Conservation (phyloP, 2,797 vertebrate genomes). For the Syngnathus acus region DNA sequence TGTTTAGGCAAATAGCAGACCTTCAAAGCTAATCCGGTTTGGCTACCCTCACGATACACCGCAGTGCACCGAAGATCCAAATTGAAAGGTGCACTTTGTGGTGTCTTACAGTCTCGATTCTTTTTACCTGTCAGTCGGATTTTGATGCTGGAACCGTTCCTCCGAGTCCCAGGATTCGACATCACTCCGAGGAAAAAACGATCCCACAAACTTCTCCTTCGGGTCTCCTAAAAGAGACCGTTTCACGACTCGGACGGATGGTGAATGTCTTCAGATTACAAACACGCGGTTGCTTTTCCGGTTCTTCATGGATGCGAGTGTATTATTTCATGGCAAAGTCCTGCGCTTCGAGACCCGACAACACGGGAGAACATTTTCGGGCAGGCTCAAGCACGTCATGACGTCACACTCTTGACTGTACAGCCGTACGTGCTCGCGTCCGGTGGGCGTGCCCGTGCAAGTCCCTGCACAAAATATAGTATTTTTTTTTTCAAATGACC, state of each 20-base stretch:
- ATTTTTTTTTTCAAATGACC: not conserved
- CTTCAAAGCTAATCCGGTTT: slow-evolving; percentile 6
- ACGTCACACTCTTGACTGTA: slow-evolving; percentile 65
- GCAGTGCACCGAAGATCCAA: not conserved
- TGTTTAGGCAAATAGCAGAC: slow-evolving; percentile 55
- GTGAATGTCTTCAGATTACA: slow-evolving; percentile 33
- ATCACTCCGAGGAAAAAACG: slow-evolving; percentile 77
- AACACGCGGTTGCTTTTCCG: slow-evolving; percentile 37
- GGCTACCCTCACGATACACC: not conserved
- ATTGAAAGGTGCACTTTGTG: slow-evolving; percentile 23
- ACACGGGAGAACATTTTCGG: slow-evolving; percentile 78
- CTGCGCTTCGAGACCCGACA: slow-evolving; percentile 66
- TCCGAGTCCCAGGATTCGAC: slow-evolving; percentile 94
- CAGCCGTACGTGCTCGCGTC: slow-evolving; percentile 56
- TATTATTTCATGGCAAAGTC: slow-evolving; percentile 73
- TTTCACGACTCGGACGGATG: slow-evolving; percentile 44
- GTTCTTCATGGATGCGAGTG: slow-evolving; percentile 49
- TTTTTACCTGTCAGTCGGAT: slow-evolving; percentile 94
- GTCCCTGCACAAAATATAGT: not conserved
- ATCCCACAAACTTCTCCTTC: slow-evolving; percentile 66
- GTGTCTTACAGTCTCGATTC: slow-evolving; percentile 15
- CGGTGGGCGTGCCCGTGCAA: slow-evolving; percentile 44
- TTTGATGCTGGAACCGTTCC: slow-evolving; percentile 97
- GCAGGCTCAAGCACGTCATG: slow-evolving; percentile 73
- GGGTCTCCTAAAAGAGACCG: slow-evolving; percentile 56